A percentile compares a stretch with the other conserved stretches of the same genome.
These are phyloP conservation scores for Montipora cactus DNA, from an alignment of 64 coral and sea anemone genomes.

Conservation along the genomic window DNA sequence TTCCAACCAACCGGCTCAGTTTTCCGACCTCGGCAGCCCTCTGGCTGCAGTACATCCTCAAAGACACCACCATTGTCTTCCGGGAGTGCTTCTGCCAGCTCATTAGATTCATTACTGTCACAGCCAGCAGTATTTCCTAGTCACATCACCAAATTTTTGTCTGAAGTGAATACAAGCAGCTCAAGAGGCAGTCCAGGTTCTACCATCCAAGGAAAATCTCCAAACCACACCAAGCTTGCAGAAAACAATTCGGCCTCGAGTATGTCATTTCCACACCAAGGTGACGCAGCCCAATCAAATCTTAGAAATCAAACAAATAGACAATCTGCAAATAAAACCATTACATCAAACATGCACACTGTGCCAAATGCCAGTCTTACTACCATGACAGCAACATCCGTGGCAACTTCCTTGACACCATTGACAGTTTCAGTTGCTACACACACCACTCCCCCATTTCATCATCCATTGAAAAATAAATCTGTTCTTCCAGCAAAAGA, in stretches of 20 bases:
- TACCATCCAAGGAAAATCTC: not conserved
- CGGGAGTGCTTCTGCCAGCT: not conserved
- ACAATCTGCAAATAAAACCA: not conserved
- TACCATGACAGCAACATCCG: not conserved
- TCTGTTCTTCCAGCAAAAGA: not conserved
- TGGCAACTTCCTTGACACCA: not conserved
- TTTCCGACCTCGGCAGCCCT: conserved; percentile 55
- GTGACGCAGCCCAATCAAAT: not conserved
- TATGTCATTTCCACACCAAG: not conserved
- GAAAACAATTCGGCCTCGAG: not conserved
- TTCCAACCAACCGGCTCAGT: conserved; percentile 73
- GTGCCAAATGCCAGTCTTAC: not conserved
- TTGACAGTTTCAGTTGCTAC: conserved; percentile 33
- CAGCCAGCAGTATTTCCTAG: conserved; percentile 17
- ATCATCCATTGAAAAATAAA: not conserved
- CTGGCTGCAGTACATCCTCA: not conserved
- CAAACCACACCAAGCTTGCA: not conserved
- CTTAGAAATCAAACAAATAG: not conserved
- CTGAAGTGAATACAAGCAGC: not conserved
- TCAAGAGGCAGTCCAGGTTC: not conserved
- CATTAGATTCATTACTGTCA: not conserved
- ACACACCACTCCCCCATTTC: conserved; percentile 22
- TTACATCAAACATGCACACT: not conserved
- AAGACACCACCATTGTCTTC: not conserved
- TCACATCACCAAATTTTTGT: conserved; percentile 13